Evolutionary conservation across 2,888 invertebrate genomes (phyloP), one percentile per base, ranked within the genome.

Genomic region (Hermaeophaga mercurialis): DNA sequence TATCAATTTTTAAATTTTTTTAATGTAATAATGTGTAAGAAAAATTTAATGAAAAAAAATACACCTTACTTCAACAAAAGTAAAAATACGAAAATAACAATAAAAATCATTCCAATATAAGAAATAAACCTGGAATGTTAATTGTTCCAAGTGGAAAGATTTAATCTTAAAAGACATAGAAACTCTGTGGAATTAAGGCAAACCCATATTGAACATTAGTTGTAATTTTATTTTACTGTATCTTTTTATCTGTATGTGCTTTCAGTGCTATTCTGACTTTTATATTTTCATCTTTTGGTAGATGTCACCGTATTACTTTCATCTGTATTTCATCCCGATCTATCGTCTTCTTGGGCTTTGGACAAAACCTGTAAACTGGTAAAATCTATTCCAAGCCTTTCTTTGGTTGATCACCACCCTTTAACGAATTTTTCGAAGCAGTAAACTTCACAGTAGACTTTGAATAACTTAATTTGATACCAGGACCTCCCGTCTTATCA

Each of bases 251-350:
- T 15, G 62, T 62, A 6, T 58, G 46, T 9, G 65, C 62, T 34
- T 66, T 68, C 3, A 74, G 7, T 14, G 65, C 57, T 49, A 66
- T 69, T 12, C 73, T 54, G 31, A 76, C 69, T 52, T 69, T 71
- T 11, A 73, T 47, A 50, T 77, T 72, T 65, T 77, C 77, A 1
- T 75, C 74, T 41, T 64, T 61, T 2, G 75, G 76, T 34, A 70
- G 69, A 22, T 74, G 68, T 43, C 75, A 63, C 45, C 75, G 64
- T 3, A 70, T 70, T 3, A 69, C 67, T 55, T 71, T 72, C 50
- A 69, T 67, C 54, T 69, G 70, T 9, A 71, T 54, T 57, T 67
- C 67, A 18, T 71, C 68, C 58, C 68, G 65, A 38, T 71, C 50
- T 0, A 67, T 54, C 14, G 36, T 41, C 19, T 39, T 53, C 53